These are phyloP conservation scores for Chrysochloris asiatica DNA, from an alignment of 2,113 vertebrate species.

Conservation along the genomic window DNA sequence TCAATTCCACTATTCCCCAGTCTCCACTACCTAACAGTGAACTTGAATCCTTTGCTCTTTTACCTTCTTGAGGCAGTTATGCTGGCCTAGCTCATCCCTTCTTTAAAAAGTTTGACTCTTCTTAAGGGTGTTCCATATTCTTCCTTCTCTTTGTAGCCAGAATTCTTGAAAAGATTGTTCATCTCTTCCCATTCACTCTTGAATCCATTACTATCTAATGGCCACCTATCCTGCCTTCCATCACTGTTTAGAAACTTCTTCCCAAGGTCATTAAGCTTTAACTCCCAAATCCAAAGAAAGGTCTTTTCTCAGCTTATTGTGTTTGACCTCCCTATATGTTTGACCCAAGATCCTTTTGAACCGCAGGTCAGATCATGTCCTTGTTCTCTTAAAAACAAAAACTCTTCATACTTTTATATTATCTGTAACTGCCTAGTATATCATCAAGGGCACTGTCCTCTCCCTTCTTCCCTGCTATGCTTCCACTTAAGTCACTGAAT, in stretches of 20 bases:
- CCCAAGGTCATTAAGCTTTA: not conserved
- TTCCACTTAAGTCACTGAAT: constrained; percentile 20
- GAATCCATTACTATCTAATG: not conserved
- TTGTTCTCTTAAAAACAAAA: not conserved
- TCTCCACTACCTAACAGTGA: not conserved
- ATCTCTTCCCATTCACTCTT: not conserved
- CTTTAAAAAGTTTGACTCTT: constrained; percentile 29
- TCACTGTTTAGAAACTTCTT: constrained; percentile 7
- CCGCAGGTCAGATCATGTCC: not conserved
- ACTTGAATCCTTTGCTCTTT: not conserved
- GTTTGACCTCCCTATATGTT: not conserved
- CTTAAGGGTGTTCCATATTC: not conserved
- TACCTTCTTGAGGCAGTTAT: not conserved
- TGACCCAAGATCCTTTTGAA: not conserved
- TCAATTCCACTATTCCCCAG: not conserved
- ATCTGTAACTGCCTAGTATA: not conserved
- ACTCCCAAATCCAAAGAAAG: not conserved
- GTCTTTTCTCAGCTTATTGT: constrained; percentile 8
- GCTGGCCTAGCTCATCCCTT: not conserved
- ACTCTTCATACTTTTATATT: not conserved
- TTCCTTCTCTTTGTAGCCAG: constrained; percentile 24
- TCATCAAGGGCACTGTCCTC: not conserved
- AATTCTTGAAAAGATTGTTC: constrained; percentile 21
- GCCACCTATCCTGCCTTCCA: not conserved
- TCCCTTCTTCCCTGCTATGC: not conserved